Percentiles rank a stretch among this genome's conserved stretches.
Evolutionary conservation across 2,888 invertebrate genomes (phyloP).

Genomic region (Melinopterus prodromus): DNA sequence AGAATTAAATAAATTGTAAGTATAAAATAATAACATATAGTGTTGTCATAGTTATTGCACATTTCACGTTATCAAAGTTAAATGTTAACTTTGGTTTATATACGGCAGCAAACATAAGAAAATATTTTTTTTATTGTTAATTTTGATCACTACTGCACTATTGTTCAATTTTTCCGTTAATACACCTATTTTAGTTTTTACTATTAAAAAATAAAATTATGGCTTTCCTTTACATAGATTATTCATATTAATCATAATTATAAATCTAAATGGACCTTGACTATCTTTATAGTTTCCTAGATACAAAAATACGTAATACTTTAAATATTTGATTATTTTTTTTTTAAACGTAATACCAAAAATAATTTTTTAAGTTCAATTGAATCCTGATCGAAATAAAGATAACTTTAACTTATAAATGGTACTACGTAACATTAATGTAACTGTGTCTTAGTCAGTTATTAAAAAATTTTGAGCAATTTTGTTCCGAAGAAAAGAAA

Average conservation of each 20-base stretch:
- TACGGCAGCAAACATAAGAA: not conserved
- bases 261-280: not conserved
- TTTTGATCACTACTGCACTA: no score
- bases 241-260: not conserved
- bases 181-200: not conserved
- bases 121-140: no score
- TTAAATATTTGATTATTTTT: not conserved
- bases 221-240: not conserved
- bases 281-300: not conserved
- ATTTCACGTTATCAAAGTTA: not conserved
- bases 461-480: no score
- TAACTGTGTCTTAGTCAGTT: no score
- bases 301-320: not conserved
- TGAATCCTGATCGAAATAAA: no score
- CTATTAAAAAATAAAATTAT: slow-evolving; percentile 4
- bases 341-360: not conserved
- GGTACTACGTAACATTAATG: no score
- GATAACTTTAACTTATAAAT: no score
- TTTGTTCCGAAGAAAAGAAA: no score
- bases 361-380: no score
- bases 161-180: no score
- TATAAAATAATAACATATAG: not conserved
- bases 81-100: not conserved
- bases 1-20: not conserved
- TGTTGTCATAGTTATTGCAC: not conserved